Evolutionary conservation across 2,797 vertebrate species (phyloP).

Genomic region (Peromyscus nudipes): DNA sequence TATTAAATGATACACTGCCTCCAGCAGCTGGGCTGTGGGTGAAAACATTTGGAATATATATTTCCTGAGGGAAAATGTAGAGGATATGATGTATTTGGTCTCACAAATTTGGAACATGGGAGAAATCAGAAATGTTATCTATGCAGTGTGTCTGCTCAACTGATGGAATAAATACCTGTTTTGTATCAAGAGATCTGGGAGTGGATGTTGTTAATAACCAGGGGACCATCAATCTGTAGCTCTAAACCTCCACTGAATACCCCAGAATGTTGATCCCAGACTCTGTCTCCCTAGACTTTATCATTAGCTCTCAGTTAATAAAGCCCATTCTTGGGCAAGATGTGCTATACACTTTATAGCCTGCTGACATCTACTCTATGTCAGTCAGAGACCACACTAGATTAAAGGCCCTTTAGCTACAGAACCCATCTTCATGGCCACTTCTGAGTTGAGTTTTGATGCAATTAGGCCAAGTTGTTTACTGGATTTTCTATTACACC

Average conservation of each 20-base stretch:
- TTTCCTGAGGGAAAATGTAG: not conserved
- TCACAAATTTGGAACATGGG: not conserved
- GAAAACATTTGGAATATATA: not conserved
- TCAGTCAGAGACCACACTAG: not conserved
- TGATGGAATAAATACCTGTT: too few species aligned
- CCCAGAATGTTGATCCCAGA: not conserved
- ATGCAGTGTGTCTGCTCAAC: not conserved
- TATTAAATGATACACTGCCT: not conserved
- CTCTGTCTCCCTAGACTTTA: too few species aligned
- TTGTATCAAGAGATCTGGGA: not conserved
- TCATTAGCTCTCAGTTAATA: not conserved
- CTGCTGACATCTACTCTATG: too few species aligned
- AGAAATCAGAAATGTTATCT: not conserved
- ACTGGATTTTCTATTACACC: not conserved
- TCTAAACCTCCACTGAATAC: not conserved
- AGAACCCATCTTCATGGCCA: not conserved
- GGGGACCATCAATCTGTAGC: not conserved
- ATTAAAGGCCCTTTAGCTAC: not conserved
- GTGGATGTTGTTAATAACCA: too few species aligned
- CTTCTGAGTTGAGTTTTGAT: not conserved
- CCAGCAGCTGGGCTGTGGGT: rapidly evolving
- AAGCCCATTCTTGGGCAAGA: not conserved
- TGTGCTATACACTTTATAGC: not conserved
- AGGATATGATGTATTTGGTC: not conserved
- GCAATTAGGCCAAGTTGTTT: not conserved